phyloP scores from a whole-genome alignment of 2,797 vertebrate species.

The Neosilurus mollespiculum region DNA sequence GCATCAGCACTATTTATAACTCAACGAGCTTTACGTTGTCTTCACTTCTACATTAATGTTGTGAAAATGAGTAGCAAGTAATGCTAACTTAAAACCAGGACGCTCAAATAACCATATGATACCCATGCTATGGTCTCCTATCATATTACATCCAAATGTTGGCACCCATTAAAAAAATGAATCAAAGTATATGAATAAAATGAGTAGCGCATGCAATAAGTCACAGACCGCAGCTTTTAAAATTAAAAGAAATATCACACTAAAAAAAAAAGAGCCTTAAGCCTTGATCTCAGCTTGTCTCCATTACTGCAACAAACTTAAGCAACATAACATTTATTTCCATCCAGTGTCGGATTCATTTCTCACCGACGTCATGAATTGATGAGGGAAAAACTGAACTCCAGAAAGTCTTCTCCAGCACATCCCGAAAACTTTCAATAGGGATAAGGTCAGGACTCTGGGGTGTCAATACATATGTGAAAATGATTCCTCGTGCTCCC shows the following conservation, averaged over 20 bases:
- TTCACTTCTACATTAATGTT: neutral
- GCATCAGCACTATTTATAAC: conserved; percentile 4
- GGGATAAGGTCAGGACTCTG: no score
- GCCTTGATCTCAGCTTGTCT: no score
- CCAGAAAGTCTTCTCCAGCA: no score
- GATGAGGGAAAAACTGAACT: no score
- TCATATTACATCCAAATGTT: conserved; percentile 29
- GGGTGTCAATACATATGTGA: no score
- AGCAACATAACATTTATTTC: no score
- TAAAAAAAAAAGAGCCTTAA: no score
- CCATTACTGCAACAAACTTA: no score
- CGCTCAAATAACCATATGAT: conserved; percentile 31
- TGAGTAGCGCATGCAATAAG: neutral
- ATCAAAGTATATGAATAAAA: neutral
- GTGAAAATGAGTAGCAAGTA: neutral
- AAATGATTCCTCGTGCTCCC: no score
- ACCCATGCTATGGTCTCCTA: conserved; percentile 8
- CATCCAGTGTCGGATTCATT: no score
- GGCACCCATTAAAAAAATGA: neutral
- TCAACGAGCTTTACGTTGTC: conserved; percentile 1
- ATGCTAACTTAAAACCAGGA: conserved; percentile 35
- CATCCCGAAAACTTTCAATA: no score
- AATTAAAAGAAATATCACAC: neutral
- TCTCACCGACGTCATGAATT: no score
- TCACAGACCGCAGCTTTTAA: neutral